Base-by-base conservation (phyloP, 2,888 invertebrate species). In the Tenthredo scrophulariae region DNA sequence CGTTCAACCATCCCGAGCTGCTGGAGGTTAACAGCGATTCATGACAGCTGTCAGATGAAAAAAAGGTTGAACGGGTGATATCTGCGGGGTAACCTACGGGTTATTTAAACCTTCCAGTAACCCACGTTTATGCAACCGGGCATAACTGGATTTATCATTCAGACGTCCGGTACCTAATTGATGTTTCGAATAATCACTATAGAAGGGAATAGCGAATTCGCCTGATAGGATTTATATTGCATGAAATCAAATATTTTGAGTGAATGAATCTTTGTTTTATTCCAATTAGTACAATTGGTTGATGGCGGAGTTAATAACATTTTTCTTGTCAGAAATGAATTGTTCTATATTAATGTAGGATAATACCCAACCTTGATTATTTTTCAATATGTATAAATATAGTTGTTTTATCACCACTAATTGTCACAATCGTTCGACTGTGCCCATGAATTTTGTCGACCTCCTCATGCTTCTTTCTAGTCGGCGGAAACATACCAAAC, bases 381-480 rank as follows among this genome's bases (percentile, higher is more conserved):
- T 58, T 58, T 58, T 7, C 22, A 62, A 62, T 33, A 7, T 33
- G 18, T 13, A 13, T 43, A 22, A 13, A 40, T 72, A 22, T 26
- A 43, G 6, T 72, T 2, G 15, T 67, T 2, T 18, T 33, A 33
- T 43, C 4, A 15, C 2, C 40, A n/a, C 1, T 22, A 54, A 54
- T 40, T 29, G 72, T 18, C 10, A 9, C 43, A 29, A 74, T 74
- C 5, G 22, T 43, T 74, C 1, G 13, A 77, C 3, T 33, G 29
- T 50, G 46, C 15, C 75, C 29, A 50, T 15, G 40, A 77, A 54
- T 50, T 77, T 77, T 29, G n/a, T 29, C 13, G 50, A 77, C 50
- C 46, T 77, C 18, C 15, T 29, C 33, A 18, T 29, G 29, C 18
- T 40, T 77, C 6, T 40, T 29, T 29, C 18, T 54, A 77, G 13